Percentiles rank a stretch among this genome's conserved stretches.
These are phyloP conservation scores for Colossoma macropomum DNA, from an alignment of 2,113 vertebrate genomes.

Conservation along the genomic window DNA sequence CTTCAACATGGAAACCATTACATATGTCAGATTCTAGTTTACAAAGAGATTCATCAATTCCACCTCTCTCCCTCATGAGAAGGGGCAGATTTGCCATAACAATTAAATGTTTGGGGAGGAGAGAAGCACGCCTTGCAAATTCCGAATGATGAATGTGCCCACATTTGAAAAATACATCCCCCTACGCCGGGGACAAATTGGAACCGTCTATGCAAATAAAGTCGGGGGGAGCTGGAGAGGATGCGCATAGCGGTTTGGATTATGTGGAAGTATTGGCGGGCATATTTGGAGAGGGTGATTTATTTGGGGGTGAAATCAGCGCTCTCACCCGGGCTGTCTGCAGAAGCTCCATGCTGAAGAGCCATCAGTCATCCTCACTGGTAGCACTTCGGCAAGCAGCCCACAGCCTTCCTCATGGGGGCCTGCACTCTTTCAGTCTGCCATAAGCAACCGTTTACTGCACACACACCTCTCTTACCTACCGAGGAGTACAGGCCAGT, in stretches of 20 bases:
- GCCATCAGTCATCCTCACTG: slow-evolving; percentile 51
- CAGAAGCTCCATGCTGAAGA: slow-evolving; percentile 27
- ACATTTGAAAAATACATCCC: slow-evolving; percentile 58
- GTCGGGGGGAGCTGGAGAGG: slow-evolving; percentile 4
- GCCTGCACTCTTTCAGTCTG: slow-evolving; percentile 40
- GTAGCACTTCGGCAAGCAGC: slow-evolving; percentile 35
- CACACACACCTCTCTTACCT: slow-evolving; percentile 1
- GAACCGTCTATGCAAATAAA: slow-evolving; percentile 58
- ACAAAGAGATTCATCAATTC: slow-evolving; percentile 56
- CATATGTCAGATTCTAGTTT: slow-evolving; percentile 62
- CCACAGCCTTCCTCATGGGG: slow-evolving; percentile 23
- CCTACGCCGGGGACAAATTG: slow-evolving; percentile 49
- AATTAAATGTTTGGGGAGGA: slow-evolving; percentile 52
- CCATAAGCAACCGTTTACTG: slow-evolving; percentile 29
- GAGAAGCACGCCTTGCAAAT: slow-evolving; percentile 18
- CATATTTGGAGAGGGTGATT: slow-evolving; percentile 60
- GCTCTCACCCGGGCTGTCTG: slow-evolving; percentile 43
- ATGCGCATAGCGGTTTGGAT: slow-evolving; percentile 46
- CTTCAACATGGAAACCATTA: slow-evolving; percentile 66
- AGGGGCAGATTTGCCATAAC: slow-evolving; percentile 49
- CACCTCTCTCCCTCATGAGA: slow-evolving; percentile 40
- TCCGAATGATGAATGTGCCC: slow-evolving; percentile 58
- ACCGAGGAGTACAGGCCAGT: background rate
- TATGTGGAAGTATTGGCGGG: slow-evolving; percentile 36
- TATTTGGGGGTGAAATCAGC: slow-evolving; percentile 53